Base-by-base conservation (phyloP, 2,113 vertebrate species). In the Morone chrysops region DNA sequence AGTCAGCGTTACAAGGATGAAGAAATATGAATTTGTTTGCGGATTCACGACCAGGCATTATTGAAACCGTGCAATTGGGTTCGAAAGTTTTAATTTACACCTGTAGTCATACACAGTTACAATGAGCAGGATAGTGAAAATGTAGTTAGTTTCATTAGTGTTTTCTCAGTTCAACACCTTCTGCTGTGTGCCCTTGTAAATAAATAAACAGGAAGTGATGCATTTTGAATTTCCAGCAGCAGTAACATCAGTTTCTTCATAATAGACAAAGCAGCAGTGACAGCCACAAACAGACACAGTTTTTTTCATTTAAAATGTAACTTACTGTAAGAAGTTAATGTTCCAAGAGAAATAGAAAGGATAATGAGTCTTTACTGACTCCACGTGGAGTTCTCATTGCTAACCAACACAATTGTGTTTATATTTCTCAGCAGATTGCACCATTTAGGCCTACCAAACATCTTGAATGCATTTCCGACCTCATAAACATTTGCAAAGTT, bases 391-490 rank as follows among this genome's bases (percentile, higher is more conserved):
- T 56, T 41, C 65, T 56, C 14, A 53, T 20, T 38, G 18, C 25
- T 25, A 83, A 67, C 67, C 67, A 61, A 73, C n/a, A 61, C 2
- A 8, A 54, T 14, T 50, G 14, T 45, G 50, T 75, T 65, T 65
- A 51, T 45, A 11, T 74, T 50, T 70, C 43, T 45, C 6, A 7
- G 16, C 22, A 80, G 10, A 62, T 47, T 48, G 20, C 18, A 41
- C 25, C 53, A 47, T 61, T 13, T 18, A 59, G 40, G 25, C 22
- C 7, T 13, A 17, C 6, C 4, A 45, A 45, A 74, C 79, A 79
- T 75, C 41, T 82, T 69, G 69, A 69, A 18, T 45, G 43, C 50
- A 71, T 80, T 69, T 45, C 31, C 5, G 50, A 43, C 6, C 25
- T 65, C 66, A 36, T 73, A 56, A 72, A 63, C 60, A 36, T 70